These are phyloP conservation scores for Cairina moschata DNA, from an alignment of 2,113 vertebrate species.

Conservation along the genomic window DNA sequence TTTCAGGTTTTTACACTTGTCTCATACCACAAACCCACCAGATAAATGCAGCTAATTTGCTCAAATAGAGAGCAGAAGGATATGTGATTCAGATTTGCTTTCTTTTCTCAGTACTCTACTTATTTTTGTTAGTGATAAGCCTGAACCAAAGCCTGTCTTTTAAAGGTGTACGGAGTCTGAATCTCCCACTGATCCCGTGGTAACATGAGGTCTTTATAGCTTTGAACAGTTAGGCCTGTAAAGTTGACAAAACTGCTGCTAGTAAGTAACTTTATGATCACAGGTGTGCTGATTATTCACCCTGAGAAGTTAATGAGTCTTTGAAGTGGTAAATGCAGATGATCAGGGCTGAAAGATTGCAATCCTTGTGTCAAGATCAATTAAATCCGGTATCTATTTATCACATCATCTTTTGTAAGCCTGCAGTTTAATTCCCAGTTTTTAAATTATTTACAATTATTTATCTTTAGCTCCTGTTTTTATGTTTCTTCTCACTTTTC, in stretches of 20 bases:
- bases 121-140: background rate
- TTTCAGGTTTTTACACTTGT: background rate
- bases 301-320: constrained; percentile 50
- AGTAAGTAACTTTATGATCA: constrained; percentile 17
- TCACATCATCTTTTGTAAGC: background rate
- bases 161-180: background rate
- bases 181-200: background rate
- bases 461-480: constrained; percentile 5
- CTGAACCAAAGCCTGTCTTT: background rate
- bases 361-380: constrained; percentile 39
- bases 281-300: constrained; percentile 53
- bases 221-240: background rate
- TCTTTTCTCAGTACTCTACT: background rate
- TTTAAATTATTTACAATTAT: background rate
- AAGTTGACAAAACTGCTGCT: constrained; percentile 8
- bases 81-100: background rate
- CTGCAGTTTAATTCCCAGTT: background rate
- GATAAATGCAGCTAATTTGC: background rate
- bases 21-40: background rate
- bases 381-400: background rate
- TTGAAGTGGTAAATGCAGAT: constrained; percentile 38
- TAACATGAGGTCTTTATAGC: background rate
- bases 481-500: background rate
- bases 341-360: constrained; percentile 33
- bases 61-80: background rate